Base-by-base conservation (phyloP, 2,888 invertebrate species). In the Esperia sulphurella region DNA sequence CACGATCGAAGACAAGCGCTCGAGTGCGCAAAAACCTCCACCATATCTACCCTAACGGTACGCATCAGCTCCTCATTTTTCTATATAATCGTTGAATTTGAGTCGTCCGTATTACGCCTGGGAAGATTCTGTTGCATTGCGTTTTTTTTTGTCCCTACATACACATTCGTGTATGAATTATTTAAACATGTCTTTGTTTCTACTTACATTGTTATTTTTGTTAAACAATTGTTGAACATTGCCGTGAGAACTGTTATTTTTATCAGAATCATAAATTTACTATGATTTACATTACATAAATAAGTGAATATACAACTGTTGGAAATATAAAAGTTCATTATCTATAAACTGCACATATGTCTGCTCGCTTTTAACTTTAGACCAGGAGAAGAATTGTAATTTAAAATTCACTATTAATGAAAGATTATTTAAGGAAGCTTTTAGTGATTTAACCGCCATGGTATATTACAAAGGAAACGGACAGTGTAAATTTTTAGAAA, bases 1-100 rank as follows among this genome's bases (percentile, higher is more conserved):
- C 78, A 72, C 71, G 76, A 78, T 75, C 70, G 75, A 75, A 79
- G 75, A 77, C 75, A 78, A 73, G 71, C 68, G 63, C 65, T 10
- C 35, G 64, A 63, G 63, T 65, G 69, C 71, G 75, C 79, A 83
- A 83, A 84, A 84, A 84, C 75, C 67, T 59, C 67, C 68, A 65
- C 61, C 28, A 62, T 68, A 64, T 61, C 68, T 59, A 67, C 68
- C 65, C 60, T 81, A 81, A 76, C 76, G 75, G 74, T 76, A 78
- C 63, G 61, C 59, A 65, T 65, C 60, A 59, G 62, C 71, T 68
- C 63, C 68, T 71, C 65, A 75, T 75, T 75, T 78, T 78, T 78
- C 62, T 59, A 57, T 58, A 59, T 63, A 63, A 63, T 63, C 64
- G 67, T 57, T 58, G 51, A 60, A 61, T 67, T 62, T 59, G 47